A percentile compares a stretch with the other conserved stretches of the same genome.
phyloP scores from a whole-genome alignment of 2,113 vertebrate genomes.

The Halcyon malimbica region DNA sequence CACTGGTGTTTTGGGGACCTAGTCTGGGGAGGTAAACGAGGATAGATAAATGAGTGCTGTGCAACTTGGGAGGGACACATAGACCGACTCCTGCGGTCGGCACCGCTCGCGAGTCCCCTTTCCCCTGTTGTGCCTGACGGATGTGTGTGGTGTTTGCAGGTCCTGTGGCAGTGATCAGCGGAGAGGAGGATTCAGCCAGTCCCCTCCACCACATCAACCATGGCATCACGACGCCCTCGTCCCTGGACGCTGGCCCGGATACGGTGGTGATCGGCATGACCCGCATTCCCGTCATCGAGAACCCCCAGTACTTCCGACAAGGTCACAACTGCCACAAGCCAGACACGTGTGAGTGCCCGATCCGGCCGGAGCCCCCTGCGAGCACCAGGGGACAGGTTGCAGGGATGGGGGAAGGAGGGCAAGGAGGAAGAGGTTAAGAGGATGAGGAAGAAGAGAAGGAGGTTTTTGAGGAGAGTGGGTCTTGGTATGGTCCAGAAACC shows the following conservation, averaged over 20 bases:
- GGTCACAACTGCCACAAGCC: conserved; percentile 97
- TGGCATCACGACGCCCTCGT: conserved; percentile 91
- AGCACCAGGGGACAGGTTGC: not conserved
- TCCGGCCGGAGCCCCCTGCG: not conserved
- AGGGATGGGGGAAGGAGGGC: not conserved
- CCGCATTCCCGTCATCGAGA: conserved; percentile 95
- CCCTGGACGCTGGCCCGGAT: conserved; percentile 89
- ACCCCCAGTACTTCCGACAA: conserved; percentile 96
- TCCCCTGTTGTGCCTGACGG: not conserved
- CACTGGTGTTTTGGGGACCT: not conserved
- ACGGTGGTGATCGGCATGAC: conserved; percentile 98
- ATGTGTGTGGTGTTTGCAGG: conserved; percentile 69
- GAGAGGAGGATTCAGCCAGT: conserved; percentile 97
- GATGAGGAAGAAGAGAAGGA: conserved; percentile 35
- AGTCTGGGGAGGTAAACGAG: too few species aligned
- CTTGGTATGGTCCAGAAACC: conserved; percentile 73
- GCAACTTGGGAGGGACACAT: not conserved
- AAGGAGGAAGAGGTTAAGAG: conserved; percentile 3
- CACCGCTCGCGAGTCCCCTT: rapidly evolving
- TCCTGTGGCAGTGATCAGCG: conserved; percentile 95
- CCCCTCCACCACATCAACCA: conserved; percentile 98
- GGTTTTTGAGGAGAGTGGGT: conserved; percentile 28
- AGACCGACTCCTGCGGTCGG: rapidly evolving
- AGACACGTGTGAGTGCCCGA: conserved; percentile 90
- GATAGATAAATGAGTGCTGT: not conserved